Base-by-base conservation (phyloP, 2,797 vertebrate genomes). In the Leptodactylus fallax region DNA sequence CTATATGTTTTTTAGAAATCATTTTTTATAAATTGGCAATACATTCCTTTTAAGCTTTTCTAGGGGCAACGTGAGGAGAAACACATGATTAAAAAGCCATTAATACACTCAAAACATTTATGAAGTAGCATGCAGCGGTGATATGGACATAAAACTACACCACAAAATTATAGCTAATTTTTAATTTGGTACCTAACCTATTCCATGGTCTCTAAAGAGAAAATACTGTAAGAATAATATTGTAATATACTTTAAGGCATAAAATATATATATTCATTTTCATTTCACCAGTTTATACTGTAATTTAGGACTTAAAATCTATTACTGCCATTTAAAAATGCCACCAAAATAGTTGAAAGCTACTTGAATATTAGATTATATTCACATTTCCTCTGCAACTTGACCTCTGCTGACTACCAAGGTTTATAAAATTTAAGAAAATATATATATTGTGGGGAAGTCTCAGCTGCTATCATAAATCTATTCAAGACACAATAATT, bases 341-440 rank as follows among this genome's bases (percentile, higher is more conserved):
- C 76, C 76, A 86, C 76, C 77, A 86, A 79, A 55, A 72, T 81
- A 17, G 85, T 72, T 72, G 69, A 71, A 87, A 55, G 65, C 65
- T 74, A 49, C 16, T 81, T 80, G 53, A 49, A 45, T 51, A 55
- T 36, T 85, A 67, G 17, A 80, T 69, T 71, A 69, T 56, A 47
- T 58, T 12, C 60, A 79, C n/a, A 51, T 86, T 86, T 86, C 74
- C 74, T 79, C 13, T 60, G 7, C 13, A 3, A 27, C 25, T 27
- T 51, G 58, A 25, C 23, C 53, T 45, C 25, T 58, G 4, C 14
- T 58, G 23, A 45, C 14, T 71, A 71, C 27, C 21, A 58, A 58
- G 3, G 49, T 77, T n/a, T 77, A 21, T 13, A 21, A 77, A 77
- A 55, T 13, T 36, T 36, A 36, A 36, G 36, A 36, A 36, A 36